phyloP scores from a whole-genome alignment of 2,888 invertebrate species.

The Sclerodermus sp. region DNA sequence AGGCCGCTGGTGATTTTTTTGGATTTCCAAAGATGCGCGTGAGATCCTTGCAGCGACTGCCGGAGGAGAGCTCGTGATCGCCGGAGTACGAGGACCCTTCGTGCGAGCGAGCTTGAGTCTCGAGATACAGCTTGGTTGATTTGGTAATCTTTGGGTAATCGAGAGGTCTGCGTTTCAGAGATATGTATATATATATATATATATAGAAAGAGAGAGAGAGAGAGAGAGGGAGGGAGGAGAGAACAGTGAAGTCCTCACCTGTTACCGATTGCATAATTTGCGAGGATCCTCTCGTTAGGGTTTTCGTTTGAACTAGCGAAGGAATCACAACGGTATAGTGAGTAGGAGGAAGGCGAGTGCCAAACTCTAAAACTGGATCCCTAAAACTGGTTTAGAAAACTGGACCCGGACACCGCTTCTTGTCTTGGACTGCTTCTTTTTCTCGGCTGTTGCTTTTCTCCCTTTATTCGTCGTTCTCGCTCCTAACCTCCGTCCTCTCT shows the following conservation, averaged over 20 bases:
- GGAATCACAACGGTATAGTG: slow-evolving; percentile 52
- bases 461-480: slow-evolving; percentile 12
- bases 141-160: no score
- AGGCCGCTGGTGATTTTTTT: no score
- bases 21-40: no score
- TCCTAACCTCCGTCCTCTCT: slow-evolving; percentile 1
- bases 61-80: no score
- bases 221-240: background rate
- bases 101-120: no score
- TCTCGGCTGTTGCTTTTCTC: background rate
- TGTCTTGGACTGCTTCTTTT: background rate
- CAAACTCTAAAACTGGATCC: slow-evolving; percentile 25
- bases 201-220: no score
- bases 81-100: no score
- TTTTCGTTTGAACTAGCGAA: slow-evolving; percentile 7
- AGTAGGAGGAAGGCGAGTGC: slow-evolving; percentile 40
- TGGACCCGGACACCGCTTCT: slow-evolving; percentile 23
- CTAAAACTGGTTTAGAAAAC: slow-evolving; percentile 55
- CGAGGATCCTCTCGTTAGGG: slow-evolving; percentile 2
- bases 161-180: no score
- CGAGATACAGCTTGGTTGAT: no score
- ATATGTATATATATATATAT: no score
- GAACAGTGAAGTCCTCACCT: background rate
- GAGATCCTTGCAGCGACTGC: no score
- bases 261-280: background rate